Base-by-base conservation (phyloP, 2,888 invertebrate genomes). In the Ophraella communa region DNA sequence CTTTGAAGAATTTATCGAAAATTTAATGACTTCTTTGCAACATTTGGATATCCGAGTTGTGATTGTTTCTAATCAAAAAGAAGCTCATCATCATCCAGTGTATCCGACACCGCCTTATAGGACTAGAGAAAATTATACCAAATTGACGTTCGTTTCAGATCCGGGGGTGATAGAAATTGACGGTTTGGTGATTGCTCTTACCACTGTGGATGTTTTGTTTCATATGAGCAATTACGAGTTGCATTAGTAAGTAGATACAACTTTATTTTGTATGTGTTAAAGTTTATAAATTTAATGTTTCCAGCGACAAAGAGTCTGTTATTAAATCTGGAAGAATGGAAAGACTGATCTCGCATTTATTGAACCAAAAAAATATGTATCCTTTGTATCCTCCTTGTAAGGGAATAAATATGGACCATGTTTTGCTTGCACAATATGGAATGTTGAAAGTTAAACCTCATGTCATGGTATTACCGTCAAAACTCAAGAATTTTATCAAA, bases 31-130 rank as follows among this genome's bases (percentile, higher is more conserved):
- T 21, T 86, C 86, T 47, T 78, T 92, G n/a, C 81, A 82, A 79
- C 83, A 70, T 18, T 66, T 66, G 17, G 67, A 73, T n/a, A 67
- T 73, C 44, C 69, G 74, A 17, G 72, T 78, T 2, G 69, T 78
- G 11, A 58, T 96, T 60, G 88, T 94, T 18, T 86, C 95, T 3
- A 94, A 91, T 42, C 84, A 84, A 65, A 88, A 89, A 74, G 97
- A 97, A 78, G 88, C 88, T 0, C 91, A 93, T 81, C 90, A 92
- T 73, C 87, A 90, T 68, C 85, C 88, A 53, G 87, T 95, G 0
- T 97, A 90, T 81, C 96, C 96, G 3, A 95, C 95, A 0, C 91
- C 92, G 10, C 89, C 94, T 1, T 92, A 88, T 75, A 75, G 80
- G n/a, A 76, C 86, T 7, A 84, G 85, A 10, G 84, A 85, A 69